phyloP scores from a whole-genome alignment of 2,888 invertebrate genomes.

The Argyresthia albistria region DNA sequence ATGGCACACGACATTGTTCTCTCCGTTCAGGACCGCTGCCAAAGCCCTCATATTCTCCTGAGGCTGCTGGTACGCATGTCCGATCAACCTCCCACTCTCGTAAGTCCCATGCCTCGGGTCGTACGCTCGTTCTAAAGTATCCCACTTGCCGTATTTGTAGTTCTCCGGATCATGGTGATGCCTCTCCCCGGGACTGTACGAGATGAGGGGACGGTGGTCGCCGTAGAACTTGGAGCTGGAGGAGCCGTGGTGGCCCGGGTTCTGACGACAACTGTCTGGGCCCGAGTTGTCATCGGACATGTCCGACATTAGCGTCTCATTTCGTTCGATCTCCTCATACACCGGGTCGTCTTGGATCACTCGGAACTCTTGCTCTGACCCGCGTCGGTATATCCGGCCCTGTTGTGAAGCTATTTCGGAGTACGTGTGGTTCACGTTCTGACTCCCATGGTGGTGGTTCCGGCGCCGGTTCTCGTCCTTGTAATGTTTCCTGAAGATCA shows the following conservation, averaged over 20 bases:
- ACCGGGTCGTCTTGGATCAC: slow-evolving; percentile 82
- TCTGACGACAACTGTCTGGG: slow-evolving; percentile 79
- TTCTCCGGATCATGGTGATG: slow-evolving; percentile 58
- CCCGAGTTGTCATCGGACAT: slow-evolving; percentile 80
- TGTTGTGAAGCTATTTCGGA: slow-evolving; percentile 77
- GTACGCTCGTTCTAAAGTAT: slow-evolving; percentile 61
- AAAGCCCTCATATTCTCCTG: slow-evolving; percentile 72
- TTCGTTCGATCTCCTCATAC: slow-evolving; percentile 85
- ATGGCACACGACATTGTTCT: slow-evolving; percentile 89
- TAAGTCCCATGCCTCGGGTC: slow-evolving; percentile 53
- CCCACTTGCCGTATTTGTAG: slow-evolving; percentile 65
- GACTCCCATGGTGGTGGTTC: slow-evolving; percentile 70
- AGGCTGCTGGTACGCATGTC: slow-evolving; percentile 67
- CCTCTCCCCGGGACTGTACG: slow-evolving; percentile 80
- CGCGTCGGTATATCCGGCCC: slow-evolving; percentile 61
- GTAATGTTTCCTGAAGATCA: slow-evolving; percentile 61
- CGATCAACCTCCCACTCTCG: slow-evolving; percentile 64
- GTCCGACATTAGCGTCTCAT: slow-evolving; percentile 81
- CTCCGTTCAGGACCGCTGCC: slow-evolving; percentile 88
- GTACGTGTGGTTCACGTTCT: slow-evolving; percentile 81
- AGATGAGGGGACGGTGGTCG: slow-evolving; percentile 85
- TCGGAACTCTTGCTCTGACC: slow-evolving; percentile 69
- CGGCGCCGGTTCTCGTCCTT: slow-evolving; percentile 55
- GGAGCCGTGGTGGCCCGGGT: slow-evolving; percentile 69
- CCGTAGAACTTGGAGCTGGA: slow-evolving; percentile 81